Evolutionary conservation across 2,113 vertebrate genomes (phyloP).

Genomic region (Turnix velox): DNA sequence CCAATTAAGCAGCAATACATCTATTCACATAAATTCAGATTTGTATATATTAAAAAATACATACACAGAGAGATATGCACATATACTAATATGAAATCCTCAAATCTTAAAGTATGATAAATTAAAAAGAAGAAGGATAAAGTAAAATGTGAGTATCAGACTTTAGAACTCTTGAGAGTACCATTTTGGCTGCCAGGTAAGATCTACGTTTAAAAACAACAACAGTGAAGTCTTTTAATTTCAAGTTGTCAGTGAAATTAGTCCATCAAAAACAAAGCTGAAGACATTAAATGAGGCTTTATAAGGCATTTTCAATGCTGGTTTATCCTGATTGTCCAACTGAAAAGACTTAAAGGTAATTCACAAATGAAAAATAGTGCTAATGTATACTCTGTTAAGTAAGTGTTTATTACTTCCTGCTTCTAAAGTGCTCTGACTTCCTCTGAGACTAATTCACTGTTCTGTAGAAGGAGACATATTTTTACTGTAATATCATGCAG

Average conservation of each 20-base stretch:
- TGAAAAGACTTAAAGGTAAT: background rate
- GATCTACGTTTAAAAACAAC: background rate
- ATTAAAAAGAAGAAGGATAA: background rate
- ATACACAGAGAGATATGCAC: background rate
- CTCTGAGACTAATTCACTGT: too few relatives aligned
- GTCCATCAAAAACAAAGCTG: background rate
- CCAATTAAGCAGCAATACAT: background rate
- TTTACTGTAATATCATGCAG: background rate
- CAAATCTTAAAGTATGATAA: background rate
- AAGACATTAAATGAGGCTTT: background rate
- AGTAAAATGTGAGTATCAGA: background rate
- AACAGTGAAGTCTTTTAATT: background rate
- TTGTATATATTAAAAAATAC: accelerated
- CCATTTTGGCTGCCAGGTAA: background rate
- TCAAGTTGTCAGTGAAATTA: background rate
- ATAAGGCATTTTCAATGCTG: background rate
- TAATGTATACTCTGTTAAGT: background rate
- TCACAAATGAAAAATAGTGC: background rate
- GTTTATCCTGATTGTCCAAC: background rate
- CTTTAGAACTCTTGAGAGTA: background rate
- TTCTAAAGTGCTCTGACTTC: background rate
- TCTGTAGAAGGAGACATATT: background rate
- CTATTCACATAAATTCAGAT: background rate
- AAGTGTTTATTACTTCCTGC: background rate
- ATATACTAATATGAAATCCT: background rate